Percentiles rank a stretch among this genome's conserved stretches.
These are phyloP conservation scores for Tachyglossus aculeatus DNA, from an alignment of 2,797 vertebrate genomes.

Conservation along the genomic window DNA sequence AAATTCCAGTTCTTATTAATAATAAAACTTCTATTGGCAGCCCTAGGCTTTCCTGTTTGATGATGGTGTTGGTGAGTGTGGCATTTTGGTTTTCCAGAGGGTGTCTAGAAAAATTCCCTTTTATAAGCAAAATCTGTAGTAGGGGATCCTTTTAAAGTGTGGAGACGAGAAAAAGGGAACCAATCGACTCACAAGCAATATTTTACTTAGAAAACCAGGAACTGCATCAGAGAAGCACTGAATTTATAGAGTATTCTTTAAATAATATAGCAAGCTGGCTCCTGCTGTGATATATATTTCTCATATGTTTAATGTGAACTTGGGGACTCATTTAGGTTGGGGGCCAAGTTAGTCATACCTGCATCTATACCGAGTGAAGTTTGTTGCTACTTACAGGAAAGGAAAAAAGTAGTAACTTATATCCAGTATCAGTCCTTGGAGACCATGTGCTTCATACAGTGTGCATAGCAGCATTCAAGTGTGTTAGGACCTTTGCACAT, in stretches of 20 bases:
- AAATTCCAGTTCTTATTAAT: not conserved
- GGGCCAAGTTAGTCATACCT: slow-evolving; percentile 3
- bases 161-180: not conserved
- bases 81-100: not conserved
- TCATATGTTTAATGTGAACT: slow-evolving; percentile 22
- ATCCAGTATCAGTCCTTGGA: not conserved
- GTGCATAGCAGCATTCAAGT: not conserved
- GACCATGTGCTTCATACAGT: not conserved
- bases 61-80: not conserved
- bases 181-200: not conserved
- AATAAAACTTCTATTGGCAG: too few species aligned
- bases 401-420: not conserved
- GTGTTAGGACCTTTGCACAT: slow-evolving; percentile 3
- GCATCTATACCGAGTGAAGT: not conserved
- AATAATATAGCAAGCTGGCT: slow-evolving; percentile 23
- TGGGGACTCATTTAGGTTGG: slow-evolving; percentile 1
- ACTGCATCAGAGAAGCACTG: not conserved
- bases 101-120: not conserved
- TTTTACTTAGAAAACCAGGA: slow-evolving; percentile 39
- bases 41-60: not conserved
- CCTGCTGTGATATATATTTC: slow-evolving; percentile 13
- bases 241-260: slow-evolving; percentile 16
- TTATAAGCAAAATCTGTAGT: not conserved
- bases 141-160: not conserved
- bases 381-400: not conserved